These are phyloP conservation scores for Edolisoma coerulescens DNA, from an alignment of 2,113 vertebrate genomes.

Conservation along the genomic window DNA sequence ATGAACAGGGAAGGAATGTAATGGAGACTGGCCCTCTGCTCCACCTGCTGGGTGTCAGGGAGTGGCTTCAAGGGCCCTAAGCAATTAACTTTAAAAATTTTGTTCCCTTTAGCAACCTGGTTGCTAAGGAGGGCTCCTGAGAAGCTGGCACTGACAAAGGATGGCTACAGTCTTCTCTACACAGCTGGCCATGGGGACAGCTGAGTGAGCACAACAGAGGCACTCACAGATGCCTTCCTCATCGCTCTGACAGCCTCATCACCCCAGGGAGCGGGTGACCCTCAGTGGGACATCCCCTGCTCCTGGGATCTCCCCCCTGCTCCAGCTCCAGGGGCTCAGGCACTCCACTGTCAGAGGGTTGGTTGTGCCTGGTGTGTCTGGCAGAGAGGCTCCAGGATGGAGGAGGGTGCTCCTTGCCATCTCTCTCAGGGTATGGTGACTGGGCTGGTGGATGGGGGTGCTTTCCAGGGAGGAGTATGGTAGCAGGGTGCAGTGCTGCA, in stretches of 20 bases:
- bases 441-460: background rate
- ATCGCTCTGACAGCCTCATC: background rate
- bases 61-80: background rate
- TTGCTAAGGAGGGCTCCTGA: background rate
- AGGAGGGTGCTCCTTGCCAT: background rate
- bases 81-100: background rate
- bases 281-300: background rate
- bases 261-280: fast-evolving
- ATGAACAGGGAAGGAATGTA: background rate
- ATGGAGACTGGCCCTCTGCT: background rate
- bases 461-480: background rate
- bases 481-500: background rate
- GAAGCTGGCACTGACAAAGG: background rate
- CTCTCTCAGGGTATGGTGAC: background rate
- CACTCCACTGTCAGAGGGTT: fast-evolving
- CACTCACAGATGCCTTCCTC: background rate
- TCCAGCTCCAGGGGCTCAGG: background rate
- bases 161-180: background rate
- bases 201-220: background rate
- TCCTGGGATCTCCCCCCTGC: background rate
- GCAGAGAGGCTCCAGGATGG: background rate
- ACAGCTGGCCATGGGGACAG: background rate
- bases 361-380: background rate
- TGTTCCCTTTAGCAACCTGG: background rate
- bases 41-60: background rate